These are phyloP conservation scores for Neria commutata DNA, from an alignment of 2,888 invertebrate species.

Conservation along the genomic window DNA sequence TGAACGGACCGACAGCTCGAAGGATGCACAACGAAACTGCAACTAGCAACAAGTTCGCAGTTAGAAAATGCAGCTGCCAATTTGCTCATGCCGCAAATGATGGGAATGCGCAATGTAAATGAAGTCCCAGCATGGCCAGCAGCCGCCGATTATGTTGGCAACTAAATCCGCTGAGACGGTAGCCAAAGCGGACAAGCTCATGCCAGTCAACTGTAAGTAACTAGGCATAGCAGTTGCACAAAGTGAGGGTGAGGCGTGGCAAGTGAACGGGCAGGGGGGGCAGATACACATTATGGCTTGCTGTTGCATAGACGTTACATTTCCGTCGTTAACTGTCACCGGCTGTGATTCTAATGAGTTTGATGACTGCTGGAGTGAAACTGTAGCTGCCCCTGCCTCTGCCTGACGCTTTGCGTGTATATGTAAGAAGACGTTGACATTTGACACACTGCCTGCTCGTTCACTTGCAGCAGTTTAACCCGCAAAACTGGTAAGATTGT, in stretches of 20 bases:
- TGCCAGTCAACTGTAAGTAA: background rate
- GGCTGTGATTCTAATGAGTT: constrained; percentile 1
- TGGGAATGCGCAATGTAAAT: background rate
- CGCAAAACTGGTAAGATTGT: no score
- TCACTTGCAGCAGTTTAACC: background rate
- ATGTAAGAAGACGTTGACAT: background rate
- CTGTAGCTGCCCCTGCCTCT: background rate
- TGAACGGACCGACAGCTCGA: background rate
- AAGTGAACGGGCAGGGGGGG: no score
- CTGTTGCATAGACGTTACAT: background rate
- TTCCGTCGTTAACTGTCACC: constrained; percentile 2
- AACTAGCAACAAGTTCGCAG: background rate
- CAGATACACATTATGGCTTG: no score
- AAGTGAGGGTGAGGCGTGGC: no score
- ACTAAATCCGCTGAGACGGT: background rate
- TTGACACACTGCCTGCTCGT: background rate
- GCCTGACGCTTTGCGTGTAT: background rate
- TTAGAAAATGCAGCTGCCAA: constrained; percentile 1
- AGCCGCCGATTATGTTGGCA: background rate
- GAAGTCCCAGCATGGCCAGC: background rate
- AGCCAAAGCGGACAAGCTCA: background rate
- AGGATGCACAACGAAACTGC: background rate
- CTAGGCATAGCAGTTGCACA: background rate
- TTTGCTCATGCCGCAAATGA: background rate
- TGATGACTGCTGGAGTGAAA: background rate